Evolutionary conservation across 2,113 vertebrate species (phyloP), one percentile per base, ranked within the genome.

Genomic region (Manacus vitellinus): DNA sequence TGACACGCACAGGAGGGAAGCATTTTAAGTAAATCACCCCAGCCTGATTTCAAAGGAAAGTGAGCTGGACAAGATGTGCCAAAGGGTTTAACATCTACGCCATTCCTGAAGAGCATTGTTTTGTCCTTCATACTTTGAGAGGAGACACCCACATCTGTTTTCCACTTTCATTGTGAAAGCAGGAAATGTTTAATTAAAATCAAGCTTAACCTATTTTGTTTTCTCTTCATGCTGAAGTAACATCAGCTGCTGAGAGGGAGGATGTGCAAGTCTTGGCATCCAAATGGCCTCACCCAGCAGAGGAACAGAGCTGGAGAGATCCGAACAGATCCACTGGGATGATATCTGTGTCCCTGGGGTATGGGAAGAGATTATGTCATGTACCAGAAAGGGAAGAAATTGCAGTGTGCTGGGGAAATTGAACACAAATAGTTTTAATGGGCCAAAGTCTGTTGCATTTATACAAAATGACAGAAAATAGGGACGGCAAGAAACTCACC

Each of bases 131-230:
- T 80, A 31, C 56, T 88, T 65, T 41, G 43, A 22, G 58, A 91
- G 94, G 94, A 96, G 95, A 95, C 96, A 96, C 85, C 92, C 95
- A 96, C 25, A 67, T 76, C 49, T 95, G 85, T 94, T 95, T 94
- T 92, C 88, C 93, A 95, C 78, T 96, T 80, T 56, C 92, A 92
- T 93, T 96, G 95, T 95, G 76, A 96, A 92, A 86, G 88, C 95
- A 97, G 95, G 92, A 97, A 97, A 92, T 14, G 67, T 97, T 89
- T 96, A 92, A 97, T 96, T 96, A 93, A 95, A 95, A 92, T 89
- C 85, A 66, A 95, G 70, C 49, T 71, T 88, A 94, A 91, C 54
- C 49, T 66, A 79, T 44, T 89, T 89, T 82, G 89, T 88, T 97
- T 94, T 87, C 44, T 58, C 77, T 75, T 92, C n/a, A 8, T 55